These are phyloP conservation scores for Vandiemenella viatica DNA, from an alignment of 2,888 invertebrate species.

Conservation along the genomic window DNA sequence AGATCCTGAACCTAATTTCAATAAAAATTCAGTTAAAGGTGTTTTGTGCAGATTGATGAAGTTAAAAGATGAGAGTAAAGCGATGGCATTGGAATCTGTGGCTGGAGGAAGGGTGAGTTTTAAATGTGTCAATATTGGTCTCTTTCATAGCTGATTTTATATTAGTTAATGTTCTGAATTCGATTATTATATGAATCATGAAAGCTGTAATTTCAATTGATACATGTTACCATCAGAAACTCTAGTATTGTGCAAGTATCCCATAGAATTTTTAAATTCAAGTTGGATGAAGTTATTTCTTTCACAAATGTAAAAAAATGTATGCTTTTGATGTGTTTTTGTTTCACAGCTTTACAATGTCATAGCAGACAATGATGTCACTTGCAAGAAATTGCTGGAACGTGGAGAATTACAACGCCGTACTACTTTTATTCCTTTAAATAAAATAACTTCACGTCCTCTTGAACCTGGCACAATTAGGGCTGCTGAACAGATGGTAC, in stretches of 20 bases:
- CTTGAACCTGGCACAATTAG: conserved; percentile 44
- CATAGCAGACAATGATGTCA: conserved; percentile 72
- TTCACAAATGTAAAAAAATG: no score
- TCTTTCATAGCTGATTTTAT: neutral
- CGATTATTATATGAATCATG: no score
- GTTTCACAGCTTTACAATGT: conserved; percentile 85
- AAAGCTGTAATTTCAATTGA: no score
- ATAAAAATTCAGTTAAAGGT: conserved; percentile 51
- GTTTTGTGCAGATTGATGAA: conserved; percentile 64
- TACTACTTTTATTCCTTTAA: conserved; percentile 80
- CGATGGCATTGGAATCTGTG: conserved; percentile 69
- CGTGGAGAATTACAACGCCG: conserved; percentile 63
- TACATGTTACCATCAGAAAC: no score
- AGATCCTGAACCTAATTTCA: conserved; percentile 63
- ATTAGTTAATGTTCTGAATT: neutral
- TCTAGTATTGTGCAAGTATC: no score
- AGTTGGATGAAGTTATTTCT: no score
- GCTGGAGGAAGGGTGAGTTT: conserved; percentile 64
- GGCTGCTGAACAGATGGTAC: conserved; percentile 53
- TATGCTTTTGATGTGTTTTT: no score
- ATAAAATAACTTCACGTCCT: conserved; percentile 55
- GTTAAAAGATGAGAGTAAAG: conserved; percentile 50
- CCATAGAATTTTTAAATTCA: no score
- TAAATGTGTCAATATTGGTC: conserved; percentile 1
- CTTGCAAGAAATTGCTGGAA: conserved; percentile 71